A percentile compares a stretch with the other conserved stretches of the same genome.
phyloP scores from a whole-genome alignment of 2,797 vertebrate species.

The Selene dorsalis region DNA sequence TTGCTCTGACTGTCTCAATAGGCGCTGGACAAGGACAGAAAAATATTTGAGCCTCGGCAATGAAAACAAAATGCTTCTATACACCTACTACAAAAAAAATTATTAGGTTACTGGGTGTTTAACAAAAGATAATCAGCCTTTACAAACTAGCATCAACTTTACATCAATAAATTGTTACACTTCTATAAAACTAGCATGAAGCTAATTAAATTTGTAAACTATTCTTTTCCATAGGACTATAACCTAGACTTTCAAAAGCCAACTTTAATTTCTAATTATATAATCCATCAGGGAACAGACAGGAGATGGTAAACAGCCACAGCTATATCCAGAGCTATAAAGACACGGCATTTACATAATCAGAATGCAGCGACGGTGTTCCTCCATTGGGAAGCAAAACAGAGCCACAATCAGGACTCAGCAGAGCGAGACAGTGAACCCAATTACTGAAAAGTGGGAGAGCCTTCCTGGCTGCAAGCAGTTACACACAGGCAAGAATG shows the following conservation, averaged over 20 bases:
- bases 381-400: conserved; percentile 55
- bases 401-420: conserved; percentile 62
- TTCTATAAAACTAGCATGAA: background rate
- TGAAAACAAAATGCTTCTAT: background rate
- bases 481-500: background rate
- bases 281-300: conserved; percentile 12
- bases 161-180: background rate
- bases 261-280: conserved; percentile 33
- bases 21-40: background rate
- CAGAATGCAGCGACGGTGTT: conserved; percentile 43
- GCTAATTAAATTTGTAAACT: conserved; percentile 26
- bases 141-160: background rate
- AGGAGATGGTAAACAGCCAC: conserved; percentile 34
- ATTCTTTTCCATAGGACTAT: background rate
- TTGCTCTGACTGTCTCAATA: conserved; percentile 32
- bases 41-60: background rate
- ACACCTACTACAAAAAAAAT: background rate
- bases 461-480: conserved; percentile 52
- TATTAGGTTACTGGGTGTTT: background rate
- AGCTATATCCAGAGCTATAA: conserved; percentile 23
- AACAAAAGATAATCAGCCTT: background rate
- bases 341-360: conserved; percentile 68
- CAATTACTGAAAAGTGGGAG: conserved; percentile 63
- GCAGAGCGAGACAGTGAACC: conserved; percentile 63
- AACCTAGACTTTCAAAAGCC: conserved; percentile 21